Base-by-base conservation (phyloP, 2,113 vertebrate species). In the Pao palembangensis region DNA sequence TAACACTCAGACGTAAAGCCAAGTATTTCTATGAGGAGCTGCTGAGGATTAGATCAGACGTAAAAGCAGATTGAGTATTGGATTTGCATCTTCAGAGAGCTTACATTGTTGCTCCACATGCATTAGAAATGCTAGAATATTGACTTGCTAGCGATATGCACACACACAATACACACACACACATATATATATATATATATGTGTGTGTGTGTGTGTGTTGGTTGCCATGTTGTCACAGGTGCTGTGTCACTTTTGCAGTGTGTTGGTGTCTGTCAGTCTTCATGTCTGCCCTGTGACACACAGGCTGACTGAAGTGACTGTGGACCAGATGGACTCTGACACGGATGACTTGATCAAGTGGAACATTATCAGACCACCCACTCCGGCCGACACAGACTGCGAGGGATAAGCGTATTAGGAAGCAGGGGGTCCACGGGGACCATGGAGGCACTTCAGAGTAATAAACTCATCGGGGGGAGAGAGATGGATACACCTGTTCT, bases 401-500 rank as follows among this genome's bases (percentile, higher is more conserved):
- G 66, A 81, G 71, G 67, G 63, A 79, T 86, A 87, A 87, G 87
- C 75, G 79, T 79, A 86, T 87, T 86, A 86, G 84, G 78, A 85
- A 56, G 82, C 77, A 58, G 85, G 78, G 83, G 85, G 77, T 82
- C 82, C 73, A 25, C 28, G 4, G 85, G 82, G 84, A 80, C 74
- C 55, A 74, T 58, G 64, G 77, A 81, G 79, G 80, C 80, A 75
- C 87, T 82, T 87, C 82, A 81, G 85, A 85, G 85, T 88, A 86
- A 88, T 87, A 85, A 86, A 86, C 84, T 81, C 87, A 86, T 84
- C 85, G 85, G 82, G 34, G 34, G 34, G 82, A 80, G 73, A 79
- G 71, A 78, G 85, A 87, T 82, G 78, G 80, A 82, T 87, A 86
- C 82, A 88, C 87, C 85, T 88, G 87, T 86, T 88, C 82, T 19